Conservation (phyloP, 2,113 vertebrate species). For the Hypomesus transpacificus region DNA sequence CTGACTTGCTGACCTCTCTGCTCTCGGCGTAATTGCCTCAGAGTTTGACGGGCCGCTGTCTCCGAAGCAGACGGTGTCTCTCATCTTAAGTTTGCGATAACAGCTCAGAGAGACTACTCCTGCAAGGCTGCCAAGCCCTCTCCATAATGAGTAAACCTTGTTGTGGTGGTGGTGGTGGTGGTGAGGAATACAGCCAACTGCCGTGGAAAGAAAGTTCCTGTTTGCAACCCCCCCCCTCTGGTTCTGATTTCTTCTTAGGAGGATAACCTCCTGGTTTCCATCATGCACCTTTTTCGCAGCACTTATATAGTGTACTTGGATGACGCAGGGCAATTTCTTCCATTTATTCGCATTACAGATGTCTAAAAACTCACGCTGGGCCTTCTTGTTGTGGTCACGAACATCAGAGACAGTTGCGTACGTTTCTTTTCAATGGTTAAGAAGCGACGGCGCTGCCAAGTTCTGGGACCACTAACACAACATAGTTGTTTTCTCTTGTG, state of each 20-base stretch:
- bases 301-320: constrained; percentile 37
- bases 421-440: constrained; percentile 33
- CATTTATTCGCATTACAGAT: constrained; percentile 50
- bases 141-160: constrained; percentile 35
- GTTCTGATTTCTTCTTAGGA: constrained; percentile 57
- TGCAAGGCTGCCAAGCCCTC: constrained; percentile 17
- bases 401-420: constrained; percentile 34
- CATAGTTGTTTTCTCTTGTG: constrained; percentile 25
- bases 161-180: constrained; percentile 19
- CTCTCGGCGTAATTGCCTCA: constrained; percentile 63
- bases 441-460: constrained; percentile 40
- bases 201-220: constrained; percentile 48
- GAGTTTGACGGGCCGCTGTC: constrained; percentile 60
- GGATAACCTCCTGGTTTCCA: constrained; percentile 45
- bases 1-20: constrained; percentile 54
- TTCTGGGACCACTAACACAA: background rate
- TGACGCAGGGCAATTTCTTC: constrained; percentile 19
- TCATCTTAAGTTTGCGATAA: background rate
- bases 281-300: constrained; percentile 55
- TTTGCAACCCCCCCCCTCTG: constrained; percentile 38
- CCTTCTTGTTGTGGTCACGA: constrained; percentile 46
- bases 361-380: constrained; percentile 41
- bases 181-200: constrained; percentile 47
- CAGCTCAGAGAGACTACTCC: background rate
- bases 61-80: constrained; percentile 46